Base-by-base conservation (phyloP, 2,113 vertebrate genomes). In the Trogon melanurus region DNA sequence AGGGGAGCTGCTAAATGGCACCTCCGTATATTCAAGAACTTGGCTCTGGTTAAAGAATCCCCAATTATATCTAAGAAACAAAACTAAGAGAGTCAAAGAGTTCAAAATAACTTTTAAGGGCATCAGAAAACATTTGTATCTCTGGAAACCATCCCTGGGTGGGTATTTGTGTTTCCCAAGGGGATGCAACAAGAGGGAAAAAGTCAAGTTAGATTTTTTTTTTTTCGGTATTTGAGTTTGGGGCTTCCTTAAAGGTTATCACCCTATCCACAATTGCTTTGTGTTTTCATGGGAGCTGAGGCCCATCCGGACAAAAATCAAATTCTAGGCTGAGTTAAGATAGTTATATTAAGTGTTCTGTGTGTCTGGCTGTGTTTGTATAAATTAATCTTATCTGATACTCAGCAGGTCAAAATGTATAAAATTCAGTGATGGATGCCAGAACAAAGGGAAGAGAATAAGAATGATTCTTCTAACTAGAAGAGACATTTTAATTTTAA, bases 401-500 rank as follows among this genome's bases (percentile, higher is more conserved):
- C 25, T 70, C 57, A 93, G 76, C 61, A 83, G 93, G 83, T 93
- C 65, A 90, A 76, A 86, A 89, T 95, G 45, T 83, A 57, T 95
- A 80, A 94, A 93, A 93, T 91, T 58, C 73, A 80, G 64, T 64
- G 83, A 83, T 14, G 45, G 56, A 34, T 84, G 56, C 45, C 80
- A 79, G 88, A 92, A 80, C 79, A 79, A 76, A 89, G 56, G 72
- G 56, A 89, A 67, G 32, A 78, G 67, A 47, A n/a, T 86, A 51
- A 64, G 80, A 84, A 73, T 45, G 11, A 53, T 58, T 78, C 45
- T 91, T 84, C 29, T 70, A 79, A 94, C 36, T 47, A 72, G 54
- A 84, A 93, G 62, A 93, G 45, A n/a, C 58, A 32, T 93, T 94
- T 97, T 93, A 81, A 73, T 97, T 96, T 95, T 76, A 91, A 93